These are phyloP conservation scores for Leucopternis melanops DNA, from an alignment of 2,113 vertebrate genomes.

Conservation along the genomic window DNA sequence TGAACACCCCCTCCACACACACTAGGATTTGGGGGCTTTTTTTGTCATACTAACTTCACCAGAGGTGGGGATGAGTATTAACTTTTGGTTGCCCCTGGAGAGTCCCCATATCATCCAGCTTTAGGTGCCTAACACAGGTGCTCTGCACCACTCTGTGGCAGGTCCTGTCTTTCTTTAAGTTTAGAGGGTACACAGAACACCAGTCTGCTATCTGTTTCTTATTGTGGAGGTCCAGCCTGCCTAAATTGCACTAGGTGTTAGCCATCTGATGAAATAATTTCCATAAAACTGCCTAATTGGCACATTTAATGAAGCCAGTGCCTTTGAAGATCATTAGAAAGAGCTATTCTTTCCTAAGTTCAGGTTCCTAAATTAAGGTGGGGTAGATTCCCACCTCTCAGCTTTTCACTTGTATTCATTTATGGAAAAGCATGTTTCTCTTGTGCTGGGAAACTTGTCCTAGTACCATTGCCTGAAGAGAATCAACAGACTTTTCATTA, in stretches of 20 bases:
- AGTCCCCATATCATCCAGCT: background rate
- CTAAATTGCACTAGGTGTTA: background rate
- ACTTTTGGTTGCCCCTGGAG: background rate
- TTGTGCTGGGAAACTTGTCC: background rate
- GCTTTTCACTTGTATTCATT: background rate
- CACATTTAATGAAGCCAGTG: background rate
- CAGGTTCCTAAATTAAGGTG: background rate
- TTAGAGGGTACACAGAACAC: background rate
- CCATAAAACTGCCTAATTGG: background rate
- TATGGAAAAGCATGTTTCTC: background rate
- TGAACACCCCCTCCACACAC: background rate
- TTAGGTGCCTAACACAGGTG: background rate
- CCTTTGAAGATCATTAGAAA: background rate
- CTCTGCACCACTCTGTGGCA: background rate
- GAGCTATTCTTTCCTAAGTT: background rate
- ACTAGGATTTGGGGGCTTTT: background rate
- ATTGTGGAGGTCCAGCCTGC: background rate
- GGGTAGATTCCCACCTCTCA: background rate
- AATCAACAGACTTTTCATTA: background rate
- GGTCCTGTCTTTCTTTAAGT: background rate
- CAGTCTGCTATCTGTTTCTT: background rate
- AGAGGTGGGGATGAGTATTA: background rate
- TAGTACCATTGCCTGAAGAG: background rate
- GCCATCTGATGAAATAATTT: background rate
- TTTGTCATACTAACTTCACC: background rate